Percentiles rank a stretch among this genome's conserved stretches.
Conservation (phyloP, 2,888 invertebrate species). For the Itoplectis maculator region DNA sequence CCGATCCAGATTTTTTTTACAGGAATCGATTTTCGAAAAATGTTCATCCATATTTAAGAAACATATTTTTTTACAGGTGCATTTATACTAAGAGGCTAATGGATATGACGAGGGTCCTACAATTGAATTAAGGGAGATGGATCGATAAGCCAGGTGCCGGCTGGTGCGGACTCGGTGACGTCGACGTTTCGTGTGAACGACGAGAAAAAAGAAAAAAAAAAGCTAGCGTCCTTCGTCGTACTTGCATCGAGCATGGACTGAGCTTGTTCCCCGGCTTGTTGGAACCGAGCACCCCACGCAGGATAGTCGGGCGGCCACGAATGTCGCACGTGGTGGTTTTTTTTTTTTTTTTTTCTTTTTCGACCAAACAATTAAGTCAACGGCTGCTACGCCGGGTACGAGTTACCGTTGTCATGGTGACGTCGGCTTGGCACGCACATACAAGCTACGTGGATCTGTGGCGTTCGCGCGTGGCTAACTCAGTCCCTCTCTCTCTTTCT, state of each 20-base stretch:
- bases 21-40: too few relatives aligned
- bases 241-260: conserved; percentile 21
- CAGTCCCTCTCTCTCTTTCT: too few relatives aligned
- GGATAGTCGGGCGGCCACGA: conserved; percentile 49
- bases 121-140: conserved; percentile 11
- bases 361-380: conserved; percentile 22
- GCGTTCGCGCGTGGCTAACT: not conserved
- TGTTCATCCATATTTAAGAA: not conserved
- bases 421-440: conserved; percentile 24
- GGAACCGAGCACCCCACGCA: not conserved
- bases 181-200: conserved; percentile 3
- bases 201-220: too few relatives aligned
- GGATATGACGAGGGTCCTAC: not conserved
- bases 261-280: conserved; percentile 14
- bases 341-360: conserved; percentile 18
- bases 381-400: conserved; percentile 37
- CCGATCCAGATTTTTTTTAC: too few relatives aligned
- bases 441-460: conserved; percentile 4
- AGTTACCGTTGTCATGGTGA: conserved; percentile 61
- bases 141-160: conserved; percentile 48
- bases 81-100: not conserved
- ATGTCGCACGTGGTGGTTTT: conserved; percentile 3
- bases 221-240: not conserved
- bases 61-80: not conserved
- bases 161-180: conserved; percentile 10